A percentile compares a stretch with the other conserved stretches of the same genome.
These are phyloP conservation scores for Melanotaenia trifasciata DNA, from an alignment of 2,797 vertebrate genomes.

Conservation along the genomic window DNA sequence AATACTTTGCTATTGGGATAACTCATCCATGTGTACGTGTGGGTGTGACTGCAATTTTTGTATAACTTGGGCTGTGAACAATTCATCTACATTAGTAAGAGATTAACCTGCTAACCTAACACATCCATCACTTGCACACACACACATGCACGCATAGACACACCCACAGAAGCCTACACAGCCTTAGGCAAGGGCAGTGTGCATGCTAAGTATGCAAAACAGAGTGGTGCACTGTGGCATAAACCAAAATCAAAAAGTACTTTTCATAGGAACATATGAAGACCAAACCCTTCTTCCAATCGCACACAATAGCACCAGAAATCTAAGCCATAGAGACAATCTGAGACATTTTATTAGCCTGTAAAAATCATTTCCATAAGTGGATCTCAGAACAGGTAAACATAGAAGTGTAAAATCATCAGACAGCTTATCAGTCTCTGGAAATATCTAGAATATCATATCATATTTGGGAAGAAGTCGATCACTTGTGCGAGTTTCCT, in stretches of 20 bases:
- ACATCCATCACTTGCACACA: constrained; percentile 70
- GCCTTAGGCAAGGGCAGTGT: constrained; percentile 68
- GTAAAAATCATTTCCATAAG: not conserved
- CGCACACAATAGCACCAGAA: not conserved
- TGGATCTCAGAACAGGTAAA: not conserved
- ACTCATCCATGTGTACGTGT: constrained; percentile 36
- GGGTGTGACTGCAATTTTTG: constrained; percentile 54
- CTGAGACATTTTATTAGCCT: not conserved
- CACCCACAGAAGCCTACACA: constrained; percentile 4
- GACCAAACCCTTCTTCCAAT: not conserved
- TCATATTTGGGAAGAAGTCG: too few species aligned
- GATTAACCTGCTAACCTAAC: constrained; percentile 79
- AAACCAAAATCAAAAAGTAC: not conserved
- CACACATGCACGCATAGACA: constrained; percentile 8
- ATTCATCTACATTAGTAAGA: constrained; percentile 81
- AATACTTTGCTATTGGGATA: constrained; percentile 36
- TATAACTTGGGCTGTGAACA: constrained; percentile 61
- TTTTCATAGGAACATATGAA: not conserved
- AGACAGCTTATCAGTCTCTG: not conserved
- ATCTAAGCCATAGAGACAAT: not conserved
- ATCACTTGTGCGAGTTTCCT: not conserved
- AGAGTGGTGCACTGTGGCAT: constrained; percentile 38
- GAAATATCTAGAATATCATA: not conserved
- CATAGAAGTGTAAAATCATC: not conserved
- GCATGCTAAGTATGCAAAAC: constrained; percentile 49